Evolutionary conservation across 2,888 invertebrate species (phyloP), one percentile per base, ranked within the genome.

Genomic region (Acrobasis consociella): DNA sequence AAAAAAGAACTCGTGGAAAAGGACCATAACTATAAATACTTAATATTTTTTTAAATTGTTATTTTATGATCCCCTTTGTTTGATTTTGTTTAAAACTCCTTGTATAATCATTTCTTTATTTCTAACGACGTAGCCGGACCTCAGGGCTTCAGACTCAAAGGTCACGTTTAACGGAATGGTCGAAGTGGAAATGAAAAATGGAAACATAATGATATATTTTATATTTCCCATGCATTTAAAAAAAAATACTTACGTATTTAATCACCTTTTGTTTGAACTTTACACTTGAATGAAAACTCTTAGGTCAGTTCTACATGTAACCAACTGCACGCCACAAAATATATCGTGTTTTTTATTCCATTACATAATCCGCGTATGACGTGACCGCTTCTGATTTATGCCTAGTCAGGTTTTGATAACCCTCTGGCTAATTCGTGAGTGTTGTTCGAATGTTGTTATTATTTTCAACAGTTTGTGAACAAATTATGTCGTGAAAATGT

Each of bases 271-370:
- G 0, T 16, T 50, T 9, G 9, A 50, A 22, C 22, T 22, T 22
- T 22, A 22, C 22, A 22, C 15, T 22, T 2, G 51, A 15, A 51
- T 51, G 11, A 10, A 13, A 46, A 13, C 46, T 46, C 46, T 11
- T 39, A 65, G 65, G 64, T 63, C 68, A 64, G 63, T 37, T 49
- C 58, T 62, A 64, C 58, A 69, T 67, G 64, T 68, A 72, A 66
- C 65, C 67, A 70, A 68, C 67, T 70, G 73, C 78, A 80, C 78
- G 79, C 78, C 62, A 77, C 70, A 75, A 75, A 74, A 81, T 74
- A 72, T 73, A 74, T 77, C 69, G 70, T 67, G 63, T 70, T 73
- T 76, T 76, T 74, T 73, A 74, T 72, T 73, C 70, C 63, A 65
- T 65, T 62, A 58, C 63, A 62, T 72, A 72, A 72, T 69, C 70